phyloP scores from a whole-genome alignment of 2,888 invertebrate genomes.

The Anarsia innoxiella region DNA sequence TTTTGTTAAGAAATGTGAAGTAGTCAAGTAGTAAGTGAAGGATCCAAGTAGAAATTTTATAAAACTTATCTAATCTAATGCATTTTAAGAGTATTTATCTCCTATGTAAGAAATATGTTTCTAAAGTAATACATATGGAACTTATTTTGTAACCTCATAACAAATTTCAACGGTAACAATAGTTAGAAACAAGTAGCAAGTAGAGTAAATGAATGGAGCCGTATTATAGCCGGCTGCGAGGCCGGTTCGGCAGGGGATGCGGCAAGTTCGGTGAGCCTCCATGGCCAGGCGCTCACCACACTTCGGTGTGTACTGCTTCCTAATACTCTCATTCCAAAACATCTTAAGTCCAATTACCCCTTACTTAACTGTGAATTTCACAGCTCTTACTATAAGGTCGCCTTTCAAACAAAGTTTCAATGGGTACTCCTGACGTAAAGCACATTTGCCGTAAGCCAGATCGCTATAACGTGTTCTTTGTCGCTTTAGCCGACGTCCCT shows the following conservation, averaged over 20 bases:
- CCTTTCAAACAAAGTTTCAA: not conserved
- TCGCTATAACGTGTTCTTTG: slow-evolving; percentile 75
- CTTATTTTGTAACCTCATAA: no score
- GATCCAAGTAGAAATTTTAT: no score
- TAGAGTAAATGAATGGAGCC: slow-evolving; percentile 61
- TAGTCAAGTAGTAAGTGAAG: no score
- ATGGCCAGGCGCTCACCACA: slow-evolving; percentile 73
- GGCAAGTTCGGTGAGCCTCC: slow-evolving; percentile 73
- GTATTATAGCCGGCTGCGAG: slow-evolving; percentile 72
- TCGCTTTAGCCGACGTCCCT: slow-evolving; percentile 69
- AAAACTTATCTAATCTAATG: no score
- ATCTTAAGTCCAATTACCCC: not conserved
- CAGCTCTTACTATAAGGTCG: not conserved
- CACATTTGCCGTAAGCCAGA: slow-evolving; percentile 47
- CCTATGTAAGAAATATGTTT: no score
- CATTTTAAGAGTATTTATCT: no score
- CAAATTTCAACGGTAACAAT: no score
- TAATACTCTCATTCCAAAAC: slow-evolving; percentile 21
- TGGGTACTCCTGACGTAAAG: slow-evolving; percentile 10
- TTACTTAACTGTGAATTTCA: not conserved
- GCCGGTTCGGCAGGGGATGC: slow-evolving; percentile 70
- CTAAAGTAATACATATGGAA: no score
- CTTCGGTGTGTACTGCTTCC: slow-evolving; percentile 60
- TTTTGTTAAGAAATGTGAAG: no score
- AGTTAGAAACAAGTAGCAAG: no score